These are phyloP conservation scores for Lepidonotus clava DNA, from an alignment of 2,888 invertebrate genomes.

Conservation along the genomic window DNA sequence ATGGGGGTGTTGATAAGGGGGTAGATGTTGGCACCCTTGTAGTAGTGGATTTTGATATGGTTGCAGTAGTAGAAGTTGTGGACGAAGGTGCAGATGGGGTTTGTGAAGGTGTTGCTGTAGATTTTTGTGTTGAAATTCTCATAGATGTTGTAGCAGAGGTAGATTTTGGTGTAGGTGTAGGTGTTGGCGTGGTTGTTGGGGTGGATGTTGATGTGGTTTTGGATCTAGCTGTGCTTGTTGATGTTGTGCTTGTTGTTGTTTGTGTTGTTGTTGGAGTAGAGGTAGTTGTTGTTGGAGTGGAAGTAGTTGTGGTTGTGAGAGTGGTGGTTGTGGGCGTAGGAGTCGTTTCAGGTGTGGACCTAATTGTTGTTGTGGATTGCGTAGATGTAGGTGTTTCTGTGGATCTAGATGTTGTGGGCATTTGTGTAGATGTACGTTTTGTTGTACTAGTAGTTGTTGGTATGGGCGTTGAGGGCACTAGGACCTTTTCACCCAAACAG, in stretches of 20 bases:
- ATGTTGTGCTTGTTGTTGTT: neutral
- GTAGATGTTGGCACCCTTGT: neutral
- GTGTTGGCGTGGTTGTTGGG: no score
- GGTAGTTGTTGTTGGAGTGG: neutral
- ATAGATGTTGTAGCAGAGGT: constrained; percentile 17
- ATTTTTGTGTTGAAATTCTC: neutral
- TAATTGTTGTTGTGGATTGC: neutral
- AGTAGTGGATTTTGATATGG: neutral
- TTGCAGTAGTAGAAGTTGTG: neutral
- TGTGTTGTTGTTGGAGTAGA: neutral
- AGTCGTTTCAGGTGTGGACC: neutral
- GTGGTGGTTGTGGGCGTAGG: neutral
- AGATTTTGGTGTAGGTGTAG: neutral
- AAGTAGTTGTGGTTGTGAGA: neutral
- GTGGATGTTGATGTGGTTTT: neutral
- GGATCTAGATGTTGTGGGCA: neutral
- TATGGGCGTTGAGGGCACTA: neutral
- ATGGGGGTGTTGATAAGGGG: no score
- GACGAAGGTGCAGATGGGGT: neutral
- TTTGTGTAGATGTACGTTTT: neutral
- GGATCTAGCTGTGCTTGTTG: neutral
- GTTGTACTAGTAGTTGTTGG: neutral
- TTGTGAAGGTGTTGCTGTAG: neutral
- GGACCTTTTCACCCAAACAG: neutral
- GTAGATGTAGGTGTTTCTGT: constrained; percentile 20